Base-by-base conservation (phyloP, 2,113 vertebrate genomes). In the Cyrtonyx montezumae region DNA sequence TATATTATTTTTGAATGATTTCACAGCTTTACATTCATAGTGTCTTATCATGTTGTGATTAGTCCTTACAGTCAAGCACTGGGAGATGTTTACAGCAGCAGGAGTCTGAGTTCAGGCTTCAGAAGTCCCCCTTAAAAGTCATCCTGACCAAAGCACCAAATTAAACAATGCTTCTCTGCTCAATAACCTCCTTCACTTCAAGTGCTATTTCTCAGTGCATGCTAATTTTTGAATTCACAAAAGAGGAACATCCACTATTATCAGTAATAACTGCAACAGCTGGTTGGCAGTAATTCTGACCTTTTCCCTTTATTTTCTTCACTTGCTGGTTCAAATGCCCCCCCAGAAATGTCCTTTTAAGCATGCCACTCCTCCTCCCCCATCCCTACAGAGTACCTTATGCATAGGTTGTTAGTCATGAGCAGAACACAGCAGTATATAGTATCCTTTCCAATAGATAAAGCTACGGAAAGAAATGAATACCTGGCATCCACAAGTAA, bases 351-450 rank as follows among this genome's bases (percentile, higher is more conserved):
- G 36, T 53, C 40, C 28, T 76, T 91, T 82, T 51, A 61, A 88
- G 25, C 34, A 82, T 7, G 18, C 3, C 1, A 0, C 25, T 61
- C 71, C 82, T 46, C 11, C 28, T 71, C 3, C 5, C 7, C 13
- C 11, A 22, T 9, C 5, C 13, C 17, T 6, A 3, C 13, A 55
- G 13, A 0, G 0, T 8, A 51, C 40, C 21, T 43, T 8, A 23
- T 9, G 22, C 22, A 23, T 32, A 68, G 34, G 34, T 74, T 79
- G 5, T 6, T 49, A 51, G 25, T 5, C 20, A 16, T 37, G 48
- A 90, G 42, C 34, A 61, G 43, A 49, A n/a, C 43, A 68, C 23
- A 77, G 17, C 18, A 86, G 30, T 45, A 2, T 2, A 8, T 58
- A 66, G 30, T 20, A 84, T 53, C 26, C 26, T 84, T 70, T 58